Base-by-base conservation (phyloP, 2,113 vertebrate genomes). In the Podilymbus podiceps region DNA sequence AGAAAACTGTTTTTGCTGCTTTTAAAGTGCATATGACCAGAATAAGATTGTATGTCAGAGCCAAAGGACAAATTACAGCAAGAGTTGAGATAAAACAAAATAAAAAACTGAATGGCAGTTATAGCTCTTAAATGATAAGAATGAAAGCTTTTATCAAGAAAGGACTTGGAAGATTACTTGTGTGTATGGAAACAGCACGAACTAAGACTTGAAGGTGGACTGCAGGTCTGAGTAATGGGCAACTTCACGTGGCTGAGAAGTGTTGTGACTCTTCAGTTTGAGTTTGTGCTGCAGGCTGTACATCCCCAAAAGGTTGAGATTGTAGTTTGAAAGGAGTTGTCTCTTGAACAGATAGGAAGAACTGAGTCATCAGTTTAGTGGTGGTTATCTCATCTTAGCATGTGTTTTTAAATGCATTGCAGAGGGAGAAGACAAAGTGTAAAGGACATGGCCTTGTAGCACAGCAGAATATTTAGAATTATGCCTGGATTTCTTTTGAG, bases 1-100 rank as follows among this genome's bases (percentile, higher is more conserved):
- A 82, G 69, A 91, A 92, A 79, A 90, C 42, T 76, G 9, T 94
- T 95, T 83, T 95, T 82, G 46, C 82, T 82, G 71, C 46, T 88
- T 85, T 85, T 83, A 66, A 58, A 85, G 47, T 88, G 46, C 71
- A 38, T 12, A 52, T 90, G 77, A 93, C 58, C 42, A 83, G 78
- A 90, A 27, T 74, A 80, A 83, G 31, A 42, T 66, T 84, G 42
- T 79, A 3, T 85, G 62, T 89, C 53, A 69, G 82, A 91, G 52
- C 77, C 81, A 94, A 95, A 68, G 81, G 64, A 56, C 27, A 60
- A 91, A 72, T 91, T 83, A 62, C n/a, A 53, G 38, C 79, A 90
- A 53, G 73, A 79, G 35, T 22, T 90, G 67, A 94, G 81, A 83
- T 91, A 60, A 71, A 85, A 68, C 35, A 68, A 63, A 84, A 44